Percentiles rank a stretch among this genome's conserved stretches.
Evolutionary conservation across 2,113 vertebrate species (phyloP).

Genomic region (Alaudala cheleensis): DNA sequence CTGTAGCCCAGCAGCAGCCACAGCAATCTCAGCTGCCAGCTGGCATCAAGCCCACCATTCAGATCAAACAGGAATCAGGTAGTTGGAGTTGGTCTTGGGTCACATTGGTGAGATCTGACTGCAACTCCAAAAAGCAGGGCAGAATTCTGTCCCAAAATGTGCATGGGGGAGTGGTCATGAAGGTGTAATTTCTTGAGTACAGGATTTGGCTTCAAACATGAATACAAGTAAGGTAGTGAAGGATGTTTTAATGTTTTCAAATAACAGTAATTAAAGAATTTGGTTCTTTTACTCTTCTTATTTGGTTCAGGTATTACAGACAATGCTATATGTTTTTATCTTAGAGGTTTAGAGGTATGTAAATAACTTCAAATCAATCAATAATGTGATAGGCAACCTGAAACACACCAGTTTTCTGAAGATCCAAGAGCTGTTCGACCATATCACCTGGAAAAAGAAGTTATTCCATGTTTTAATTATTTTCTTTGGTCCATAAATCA

Average conservation of each 20-base stretch:
- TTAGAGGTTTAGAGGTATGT: neutral
- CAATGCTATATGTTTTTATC: neutral
- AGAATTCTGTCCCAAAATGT: neutral
- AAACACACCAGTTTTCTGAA: conserved; percentile 1
- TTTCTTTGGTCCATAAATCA: neutral
- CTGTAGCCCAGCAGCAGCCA: conserved; percentile 66
- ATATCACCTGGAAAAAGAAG: neutral
- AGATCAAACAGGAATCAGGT: conserved; percentile 99
- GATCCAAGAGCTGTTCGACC: neutral
- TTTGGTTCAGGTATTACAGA: neutral
- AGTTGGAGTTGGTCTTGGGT: conserved; percentile 29
- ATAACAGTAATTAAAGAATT: neutral
- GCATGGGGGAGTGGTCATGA: neutral
- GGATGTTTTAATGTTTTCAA: neutral
- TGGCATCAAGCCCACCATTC: conserved; percentile 92
- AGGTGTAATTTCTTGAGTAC: neutral
- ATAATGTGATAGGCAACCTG: neutral
- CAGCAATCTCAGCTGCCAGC: conserved; percentile 77
- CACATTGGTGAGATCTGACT: neutral
- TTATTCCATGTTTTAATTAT: neutral
- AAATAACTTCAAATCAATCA: neutral
- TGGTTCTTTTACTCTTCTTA: neutral
- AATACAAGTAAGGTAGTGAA: neutral
- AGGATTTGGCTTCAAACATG: neutral
- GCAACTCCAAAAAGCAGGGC: neutral